Conservation (phyloP, 1,140 invertebrate species). For the Calephelis virginiensis region DNA sequence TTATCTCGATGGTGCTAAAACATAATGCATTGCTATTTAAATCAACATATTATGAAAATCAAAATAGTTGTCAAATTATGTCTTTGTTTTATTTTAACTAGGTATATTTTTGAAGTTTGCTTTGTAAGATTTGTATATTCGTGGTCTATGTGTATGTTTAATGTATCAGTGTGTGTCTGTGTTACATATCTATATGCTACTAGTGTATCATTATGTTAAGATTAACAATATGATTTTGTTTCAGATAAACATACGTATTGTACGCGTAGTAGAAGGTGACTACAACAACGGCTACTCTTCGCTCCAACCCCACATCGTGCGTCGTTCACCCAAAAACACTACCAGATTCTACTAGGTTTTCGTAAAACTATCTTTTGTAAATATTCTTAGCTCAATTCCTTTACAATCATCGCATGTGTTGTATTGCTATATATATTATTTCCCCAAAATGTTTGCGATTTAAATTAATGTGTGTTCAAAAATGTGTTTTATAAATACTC, state of each 20-base stretch:
- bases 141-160: too few relatives aligned
- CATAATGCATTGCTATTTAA: too few relatives aligned
- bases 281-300: conserved; percentile 42
- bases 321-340: conserved; percentile 41
- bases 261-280: conserved; percentile 51
- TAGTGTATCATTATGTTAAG: too few relatives aligned
- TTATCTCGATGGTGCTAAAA: too few relatives aligned
- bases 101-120: too few relatives aligned
- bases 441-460: background rate
- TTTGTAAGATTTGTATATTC: too few relatives aligned
- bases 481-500: too few relatives aligned
- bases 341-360: conserved; percentile 35
- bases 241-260: conserved; percentile 60
- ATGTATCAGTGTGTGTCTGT: too few relatives aligned
- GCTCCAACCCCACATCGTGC: conserved; percentile 47
- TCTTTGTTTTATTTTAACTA: too few relatives aligned
- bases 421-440: background rate
- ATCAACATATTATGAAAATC: too few relatives aligned
- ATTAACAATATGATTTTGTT: conserved; percentile 30
- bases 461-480: conserved; percentile 4
- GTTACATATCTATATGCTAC: too few relatives aligned
- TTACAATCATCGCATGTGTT: background rate
- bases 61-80: too few relatives aligned
- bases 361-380: background rate
- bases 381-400: conserved; percentile 6